Base-by-base conservation (phyloP, 2,797 vertebrate genomes). In the Diplodus sargus region DNA sequence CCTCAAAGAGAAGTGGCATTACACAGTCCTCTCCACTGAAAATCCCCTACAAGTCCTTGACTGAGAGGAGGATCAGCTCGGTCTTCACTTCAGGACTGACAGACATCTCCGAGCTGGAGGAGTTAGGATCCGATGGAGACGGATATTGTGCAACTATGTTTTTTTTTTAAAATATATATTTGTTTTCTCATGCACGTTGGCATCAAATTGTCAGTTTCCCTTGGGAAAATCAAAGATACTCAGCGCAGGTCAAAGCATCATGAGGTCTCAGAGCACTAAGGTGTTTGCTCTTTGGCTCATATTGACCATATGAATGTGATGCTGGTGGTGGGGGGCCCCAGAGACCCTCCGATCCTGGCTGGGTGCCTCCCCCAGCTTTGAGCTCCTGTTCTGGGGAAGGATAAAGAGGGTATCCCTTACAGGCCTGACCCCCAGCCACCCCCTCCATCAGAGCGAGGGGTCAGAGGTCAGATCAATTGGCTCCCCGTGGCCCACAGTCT, bases 391-490 rank as follows among this genome's bases (percentile, higher is more conserved):
- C 96, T 94, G 93, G 96, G 93, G 95, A 91, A 91, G 96, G 96
- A 97, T 97, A 96, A 98, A 97, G 95, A 97, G 95, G 95, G 97
- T 97, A 98, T 99, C 97, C 96, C 97, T 99, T 98, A 99, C 97
- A 97, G 95, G 96, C 96, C 96, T 96, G 94, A 97, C 97, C 97
- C 97, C 96, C 95, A 96, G 95, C 96, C 96, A 95, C 95, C 96
- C 96, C 95, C 96, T 96, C 96, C 94, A 83, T 89, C 90, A 89
- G 87, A 89, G 77, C 49, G 74, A 85, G 94, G 93, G 96, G 95
- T 96, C 95, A 93, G 83, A 95, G 96, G 96, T 96, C 91, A 96
- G 96, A 98, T 97, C 97, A 97, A 97, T 97, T 95, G 96, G 95
- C 94, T 95, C 95, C 95, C 94, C 68, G 17, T 92, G 95, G 96